phyloP scores from a whole-genome alignment of 1,140 invertebrate species.

The Cecropterus lyciades region DNA sequence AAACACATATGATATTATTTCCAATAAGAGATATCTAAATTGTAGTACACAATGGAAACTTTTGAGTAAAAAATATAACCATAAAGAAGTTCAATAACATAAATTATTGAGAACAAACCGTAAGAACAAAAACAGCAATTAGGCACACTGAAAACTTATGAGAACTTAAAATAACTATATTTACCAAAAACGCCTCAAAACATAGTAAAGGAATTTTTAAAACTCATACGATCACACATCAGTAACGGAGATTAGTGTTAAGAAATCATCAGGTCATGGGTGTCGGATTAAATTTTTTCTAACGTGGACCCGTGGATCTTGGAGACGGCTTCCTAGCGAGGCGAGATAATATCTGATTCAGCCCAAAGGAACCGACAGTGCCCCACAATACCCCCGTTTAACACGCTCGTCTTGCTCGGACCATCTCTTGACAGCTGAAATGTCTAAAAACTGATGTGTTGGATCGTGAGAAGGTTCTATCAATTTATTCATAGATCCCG shows the following conservation, averaged over 20 bases:
- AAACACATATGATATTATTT: too few relatives aligned
- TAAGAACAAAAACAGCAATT: too few relatives aligned
- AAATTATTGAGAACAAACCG: too few relatives aligned
- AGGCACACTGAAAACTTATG: too few relatives aligned
- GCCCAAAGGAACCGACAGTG: constrained; percentile 68
- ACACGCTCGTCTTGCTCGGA: constrained; percentile 73
- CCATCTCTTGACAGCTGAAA: constrained; percentile 71
- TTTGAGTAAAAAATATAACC: too few relatives aligned
- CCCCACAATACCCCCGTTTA: constrained; percentile 76
- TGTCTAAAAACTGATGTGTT: constrained; percentile 24
- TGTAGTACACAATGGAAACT: too few relatives aligned
- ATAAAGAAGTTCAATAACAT: too few relatives aligned
- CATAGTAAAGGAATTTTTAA: too few relatives aligned
- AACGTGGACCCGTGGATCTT: constrained; percentile 40
- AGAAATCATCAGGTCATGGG: constrained; percentile 43
- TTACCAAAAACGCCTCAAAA: too few relatives aligned
- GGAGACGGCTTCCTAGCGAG: constrained; percentile 56
- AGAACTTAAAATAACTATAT: too few relatives aligned
- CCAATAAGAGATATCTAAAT: too few relatives aligned
- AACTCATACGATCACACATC: constrained; percentile 36
- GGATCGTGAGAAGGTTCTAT: constrained; percentile 37
- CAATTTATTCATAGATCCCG: constrained; percentile 1
- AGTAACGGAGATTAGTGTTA: constrained; percentile 51
- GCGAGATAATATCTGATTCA: constrained; percentile 68
- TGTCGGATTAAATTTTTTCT: constrained; percentile 62